Base-by-base conservation (phyloP, 2,888 invertebrate genomes). In the Chloroclystis v-ata region DNA sequence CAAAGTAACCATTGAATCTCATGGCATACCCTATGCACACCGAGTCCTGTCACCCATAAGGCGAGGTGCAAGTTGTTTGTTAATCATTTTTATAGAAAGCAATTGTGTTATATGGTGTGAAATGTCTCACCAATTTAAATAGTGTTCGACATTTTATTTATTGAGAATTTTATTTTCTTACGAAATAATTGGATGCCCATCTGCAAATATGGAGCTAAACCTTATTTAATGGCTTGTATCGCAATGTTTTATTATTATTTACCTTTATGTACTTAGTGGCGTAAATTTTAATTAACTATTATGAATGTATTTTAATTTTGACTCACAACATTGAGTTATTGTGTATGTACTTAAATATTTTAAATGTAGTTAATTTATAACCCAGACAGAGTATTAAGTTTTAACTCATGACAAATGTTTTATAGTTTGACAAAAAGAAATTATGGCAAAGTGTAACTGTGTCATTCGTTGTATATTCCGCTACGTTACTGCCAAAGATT, bases 151-250 rank as follows among this genome's bases (percentile, higher is more conserved):
- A 83, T 83, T 41, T 87, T 81, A 85, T 86, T 86, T 87, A 86
- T 86, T 87, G 84, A 86, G 74, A 86, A 84, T 84, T 86, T 86
- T 86, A 86, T 87, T 86, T 86, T 85, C 84, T 78, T 86, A 87
- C 81, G 78, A 69, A 79, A 68, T 78, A 77, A 77, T 72, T 72
- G 74, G 67, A 72, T 85, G 85, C 72, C 77, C 86, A 85, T 87
- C 87, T 87, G 87, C 87, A 87, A 87, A 87, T 87, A 86, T 87
- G 87, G 87, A 77, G 64, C 65, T 63, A 61, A 67, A 66, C 67
- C 69, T 61, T 70, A 67, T 67, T 57, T 16, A 58, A 60, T 67
- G 65, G 69, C 72, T 72, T 68, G 57, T 61, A 65, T 65, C 62
- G 68, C 69, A 67, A 69, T 72, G 64, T 59, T 55, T 52, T 60